These are phyloP conservation scores for Drosophila ogumai DNA, from an alignment of 1,140 invertebrate species.

Conservation along the genomic window DNA sequence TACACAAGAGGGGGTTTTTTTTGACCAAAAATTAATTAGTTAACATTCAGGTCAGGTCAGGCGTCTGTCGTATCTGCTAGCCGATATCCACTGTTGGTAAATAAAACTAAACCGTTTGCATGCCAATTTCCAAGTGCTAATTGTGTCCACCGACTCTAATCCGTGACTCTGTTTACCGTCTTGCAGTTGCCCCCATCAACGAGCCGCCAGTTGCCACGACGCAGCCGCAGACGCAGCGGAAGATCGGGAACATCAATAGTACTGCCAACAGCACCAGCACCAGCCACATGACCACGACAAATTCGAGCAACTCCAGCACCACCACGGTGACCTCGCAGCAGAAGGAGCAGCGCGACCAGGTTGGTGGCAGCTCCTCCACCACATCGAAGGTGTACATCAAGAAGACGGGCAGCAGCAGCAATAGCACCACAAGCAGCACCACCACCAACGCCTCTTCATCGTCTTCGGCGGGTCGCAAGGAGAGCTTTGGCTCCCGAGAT, in stretches of 20 bases:
- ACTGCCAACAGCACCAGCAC: conserved; percentile 51
- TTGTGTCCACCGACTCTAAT: conserved; percentile 36
- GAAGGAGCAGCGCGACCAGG: conserved; percentile 44
- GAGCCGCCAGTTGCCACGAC: conserved; percentile 48
- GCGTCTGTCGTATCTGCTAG: conserved; percentile 2
- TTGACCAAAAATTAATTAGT: neutral
- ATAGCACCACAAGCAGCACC: conserved; percentile 26
- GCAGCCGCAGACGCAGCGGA: conserved; percentile 45
- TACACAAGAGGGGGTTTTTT: neutral
- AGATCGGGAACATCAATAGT: conserved; percentile 58
- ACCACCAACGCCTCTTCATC: conserved; percentile 56
- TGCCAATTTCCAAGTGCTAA: conserved; percentile 39
- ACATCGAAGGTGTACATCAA: conserved; percentile 82
- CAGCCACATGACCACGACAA: conserved; percentile 58
- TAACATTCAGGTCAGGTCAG: neutral
- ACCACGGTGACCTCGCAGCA: conserved; percentile 58
- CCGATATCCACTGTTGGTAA: conserved; percentile 30
- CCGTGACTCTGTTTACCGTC: conserved; percentile 33
- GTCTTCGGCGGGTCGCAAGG: conserved; percentile 73
- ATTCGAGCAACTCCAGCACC: conserved; percentile 49
- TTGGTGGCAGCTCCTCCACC: conserved; percentile 44
- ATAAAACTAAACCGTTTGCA: conserved; percentile 49
- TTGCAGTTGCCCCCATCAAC: conserved; percentile 81
- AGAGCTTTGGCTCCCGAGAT: conserved; percentile 83
- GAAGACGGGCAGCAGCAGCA: conserved; percentile 72